Conservation (phyloP, 2,797 vertebrate species). For the Potorous gilbertii region DNA sequence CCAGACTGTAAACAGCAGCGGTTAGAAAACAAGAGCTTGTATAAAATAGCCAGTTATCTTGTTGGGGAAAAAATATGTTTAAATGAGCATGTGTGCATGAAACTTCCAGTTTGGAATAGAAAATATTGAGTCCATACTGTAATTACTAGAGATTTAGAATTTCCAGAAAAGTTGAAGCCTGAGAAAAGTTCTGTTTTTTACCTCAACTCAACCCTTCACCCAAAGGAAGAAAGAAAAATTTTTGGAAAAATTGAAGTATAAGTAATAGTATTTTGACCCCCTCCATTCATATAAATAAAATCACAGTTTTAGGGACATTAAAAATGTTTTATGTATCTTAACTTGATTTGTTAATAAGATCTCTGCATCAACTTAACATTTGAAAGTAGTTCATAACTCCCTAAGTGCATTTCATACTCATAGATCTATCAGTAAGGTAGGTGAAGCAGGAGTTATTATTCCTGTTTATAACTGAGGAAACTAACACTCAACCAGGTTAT, state of each 20-base stretch:
- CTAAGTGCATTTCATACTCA: not conserved
- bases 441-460: not conserved
- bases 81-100: constrained; percentile 47
- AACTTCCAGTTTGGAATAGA: constrained; percentile 38
- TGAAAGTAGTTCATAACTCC: not conserved
- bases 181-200: constrained; percentile 32
- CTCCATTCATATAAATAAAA: not conserved
- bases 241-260: not conserved
- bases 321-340: not conserved
- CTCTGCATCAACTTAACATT: not conserved
- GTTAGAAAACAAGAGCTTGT: constrained; percentile 71
- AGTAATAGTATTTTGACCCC: not conserved
- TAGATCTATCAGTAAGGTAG: not conserved
- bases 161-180: constrained; percentile 52
- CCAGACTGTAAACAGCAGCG: constrained; percentile 68
- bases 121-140: constrained; percentile 36
- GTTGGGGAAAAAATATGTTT: constrained; percentile 51
- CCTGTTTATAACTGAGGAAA: not conserved
- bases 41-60: constrained; percentile 16
- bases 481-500: not conserved
- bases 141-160: constrained; percentile 62
- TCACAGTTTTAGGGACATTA: not conserved
- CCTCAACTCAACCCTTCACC: not conserved
- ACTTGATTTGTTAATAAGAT: not conserved
- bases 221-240: not conserved